Base-by-base conservation (phyloP, 2,888 invertebrate species). In the Apamea sordens region DNA sequence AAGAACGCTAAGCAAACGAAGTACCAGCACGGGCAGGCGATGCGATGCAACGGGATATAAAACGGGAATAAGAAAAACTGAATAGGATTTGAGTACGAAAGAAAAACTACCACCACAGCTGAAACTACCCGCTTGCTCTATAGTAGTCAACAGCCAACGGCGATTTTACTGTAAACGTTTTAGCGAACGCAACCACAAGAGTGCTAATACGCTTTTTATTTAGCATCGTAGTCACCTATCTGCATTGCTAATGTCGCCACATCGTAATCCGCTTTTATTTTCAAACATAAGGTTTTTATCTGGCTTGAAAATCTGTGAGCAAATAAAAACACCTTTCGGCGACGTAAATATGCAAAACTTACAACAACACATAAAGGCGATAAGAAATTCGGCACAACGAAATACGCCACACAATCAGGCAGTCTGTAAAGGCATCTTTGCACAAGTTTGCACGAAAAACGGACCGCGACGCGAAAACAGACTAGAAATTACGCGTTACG, bases 391-490 rank as follows among this genome's bases (percentile, higher is more conserved):
- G n/a, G 15, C 0, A 72, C 8, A 77, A 47, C 36, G 18, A 72
- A 73, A 65, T n/a, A 11, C 50, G 73, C 65, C 28, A 63, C 63
- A 68, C 47, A 71, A 76, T 70, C 77, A 78, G 71, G n/a, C 32
- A 83, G 64, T 71, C 28, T 67, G 63, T 86, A 73, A 81, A 82
- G 72, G 77, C 77, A 72, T 73, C 36, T 81, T 68, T 69, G 41
- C 73, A 80, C 63, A 63, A 75, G 75, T 73, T 72, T 64, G 74
- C 67, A 36, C 21, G 65, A 72, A 79, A 80, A 68, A 77, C 56
- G 56, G 10, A 69, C 80, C 73, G 53, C 76, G 74, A 80, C 73
- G 53, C 76, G 74, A 80, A 85, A 82, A 74, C 65, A 67, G 80
- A 5, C 53, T 73, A 71, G 77, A 79, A 78, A 82, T 79, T 78